phyloP scores from a whole-genome alignment of 2,888 invertebrate species.

The Cheilosia urbana region DNA sequence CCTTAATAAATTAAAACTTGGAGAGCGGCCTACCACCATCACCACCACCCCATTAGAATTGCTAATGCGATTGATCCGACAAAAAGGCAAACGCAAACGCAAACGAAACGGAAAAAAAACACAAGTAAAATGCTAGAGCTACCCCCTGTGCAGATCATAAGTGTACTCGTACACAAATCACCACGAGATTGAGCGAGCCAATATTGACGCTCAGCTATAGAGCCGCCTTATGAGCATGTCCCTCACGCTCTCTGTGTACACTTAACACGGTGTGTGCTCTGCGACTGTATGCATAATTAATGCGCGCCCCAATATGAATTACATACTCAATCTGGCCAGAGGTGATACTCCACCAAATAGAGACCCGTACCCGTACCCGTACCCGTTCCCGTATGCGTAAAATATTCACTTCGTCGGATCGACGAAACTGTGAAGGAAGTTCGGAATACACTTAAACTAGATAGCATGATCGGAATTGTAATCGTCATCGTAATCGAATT shows the following conservation, averaged over 20 bases:
- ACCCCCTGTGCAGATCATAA: not conserved
- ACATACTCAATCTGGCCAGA: slow-evolving; percentile 23
- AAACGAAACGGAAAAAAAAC: not conserved
- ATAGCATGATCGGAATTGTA: slow-evolving; percentile 74
- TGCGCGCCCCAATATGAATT: slow-evolving; percentile 73
- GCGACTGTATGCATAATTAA: slow-evolving; percentile 72
- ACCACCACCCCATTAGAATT: slow-evolving; percentile 59
- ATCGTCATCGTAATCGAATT: slow-evolving; percentile 37
- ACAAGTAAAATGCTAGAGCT: not conserved
- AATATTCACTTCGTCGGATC: slow-evolving; percentile 57
- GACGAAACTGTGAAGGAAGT: slow-evolving; percentile 64
- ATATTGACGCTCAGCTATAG: slow-evolving; percentile 54
- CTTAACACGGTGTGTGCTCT: slow-evolving; percentile 44
- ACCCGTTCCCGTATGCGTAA: slow-evolving; percentile 41
- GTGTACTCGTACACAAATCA: slow-evolving; percentile 48
- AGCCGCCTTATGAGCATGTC: slow-evolving; percentile 67
- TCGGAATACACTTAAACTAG: slow-evolving; percentile 72
- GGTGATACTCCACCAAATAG: slow-evolving; percentile 59
- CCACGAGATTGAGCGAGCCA: slow-evolving; percentile 43
- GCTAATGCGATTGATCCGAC: slow-evolving; percentile 61
- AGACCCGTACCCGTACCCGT: not conserved
- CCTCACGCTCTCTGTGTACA: slow-evolving; percentile 53
- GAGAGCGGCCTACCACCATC: not conserved
- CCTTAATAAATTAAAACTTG: slow-evolving; percentile 62
- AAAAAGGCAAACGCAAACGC: slow-evolving; percentile 40